Evolutionary conservation across 2,888 invertebrate species (phyloP), one percentile per base, ranked within the genome.

Genomic region (Yponomeuta malinellus): DNA sequence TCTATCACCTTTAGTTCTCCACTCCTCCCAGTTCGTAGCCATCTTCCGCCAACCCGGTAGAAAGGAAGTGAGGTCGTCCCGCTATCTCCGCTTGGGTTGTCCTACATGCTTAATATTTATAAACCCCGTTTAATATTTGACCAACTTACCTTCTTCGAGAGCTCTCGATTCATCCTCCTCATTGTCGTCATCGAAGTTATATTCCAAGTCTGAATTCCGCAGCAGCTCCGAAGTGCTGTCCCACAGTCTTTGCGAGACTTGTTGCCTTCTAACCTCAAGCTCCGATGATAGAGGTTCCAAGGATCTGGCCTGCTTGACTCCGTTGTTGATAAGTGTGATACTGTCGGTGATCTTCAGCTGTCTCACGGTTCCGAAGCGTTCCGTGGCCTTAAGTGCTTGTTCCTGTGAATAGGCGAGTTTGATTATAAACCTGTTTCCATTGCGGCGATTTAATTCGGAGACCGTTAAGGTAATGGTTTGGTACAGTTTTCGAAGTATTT

Each of bases 331-430:
- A 43, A 91, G 77, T 1, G 89, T 85, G 5, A 92, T 73, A 15
- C 90, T 89, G 66, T 91, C 88, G 6, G 83, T 74, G 68, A 92
- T 79, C 59, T 83, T 84, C 65, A 91, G 76, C 69, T 87, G 83
- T 37, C 89, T 84, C 5, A 87, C 81, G 3, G 85, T 77, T 37
- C 85, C 78, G 0, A 91, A 78, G 72, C 87, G 82, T 67, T 89
- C 87, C 15, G 88, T 82, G 1, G 85, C 87, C 78, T 85, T 88
- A 0, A 90, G 78, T 0, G 89, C 90, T 72, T 90, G 86, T 77
- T 92, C 92, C 92, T 92, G 81, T 33, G 75, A 74, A 75, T 6
- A 48, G 76, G 72, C 29, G 23, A n/a, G 10, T 59, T 3, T 63
- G 23, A 5, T 8, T 43, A 43, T 6, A 3, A 15, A 59, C 15